Percentiles rank a stretch among this genome's conserved stretches.
These are phyloP conservation scores for Pseudomyrmex cubaensis DNA, from an alignment of 1,140 invertebrate species.

Conservation along the genomic window DNA sequence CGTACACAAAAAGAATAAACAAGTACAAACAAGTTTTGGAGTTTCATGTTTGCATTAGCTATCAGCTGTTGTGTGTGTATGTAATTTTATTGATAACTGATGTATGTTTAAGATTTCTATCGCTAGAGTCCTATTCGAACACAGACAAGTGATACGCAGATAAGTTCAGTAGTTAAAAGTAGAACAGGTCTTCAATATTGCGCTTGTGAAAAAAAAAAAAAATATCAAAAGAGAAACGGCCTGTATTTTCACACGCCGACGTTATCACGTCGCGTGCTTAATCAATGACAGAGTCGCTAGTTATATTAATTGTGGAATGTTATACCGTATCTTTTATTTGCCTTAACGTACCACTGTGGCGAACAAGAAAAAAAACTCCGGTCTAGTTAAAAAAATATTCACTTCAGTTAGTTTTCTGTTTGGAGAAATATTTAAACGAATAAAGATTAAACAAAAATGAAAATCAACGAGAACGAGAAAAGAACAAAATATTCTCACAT, in stretches of 20 bases:
- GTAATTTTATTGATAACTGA: constrained; percentile 38
- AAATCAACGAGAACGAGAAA: not conserved
- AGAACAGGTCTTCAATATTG: not conserved
- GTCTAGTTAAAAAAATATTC: not conserved
- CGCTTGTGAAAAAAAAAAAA: constrained; percentile 16
- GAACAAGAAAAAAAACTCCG: not conserved
- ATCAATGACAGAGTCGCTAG: constrained; percentile 31
- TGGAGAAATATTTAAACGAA: not conserved
- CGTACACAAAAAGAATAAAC: not conserved
- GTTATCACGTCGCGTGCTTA: constrained; percentile 36
- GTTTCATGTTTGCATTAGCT: constrained; percentile 42
- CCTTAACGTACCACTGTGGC: not conserved
- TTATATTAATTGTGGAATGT: constrained; percentile 22
- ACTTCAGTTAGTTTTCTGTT: not conserved
- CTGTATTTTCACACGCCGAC: constrained; percentile 9
- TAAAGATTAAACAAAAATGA: not conserved
- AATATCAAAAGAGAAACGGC: constrained; percentile 19
- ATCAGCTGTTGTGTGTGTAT: constrained; percentile 23
- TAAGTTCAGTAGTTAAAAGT: not conserved
- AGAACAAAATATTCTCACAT: not conserved
- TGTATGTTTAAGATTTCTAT: not conserved
- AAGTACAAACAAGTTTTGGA: constrained; percentile 20
- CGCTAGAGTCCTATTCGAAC: not conserved
- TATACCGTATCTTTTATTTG: constrained; percentile 14
- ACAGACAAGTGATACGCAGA: constrained; percentile 1